Evolutionary conservation across 2,113 vertebrate genomes (phyloP), one percentile per base, ranked within the genome.

Genomic region (Sinocyclocheilus maitianheensis): DNA sequence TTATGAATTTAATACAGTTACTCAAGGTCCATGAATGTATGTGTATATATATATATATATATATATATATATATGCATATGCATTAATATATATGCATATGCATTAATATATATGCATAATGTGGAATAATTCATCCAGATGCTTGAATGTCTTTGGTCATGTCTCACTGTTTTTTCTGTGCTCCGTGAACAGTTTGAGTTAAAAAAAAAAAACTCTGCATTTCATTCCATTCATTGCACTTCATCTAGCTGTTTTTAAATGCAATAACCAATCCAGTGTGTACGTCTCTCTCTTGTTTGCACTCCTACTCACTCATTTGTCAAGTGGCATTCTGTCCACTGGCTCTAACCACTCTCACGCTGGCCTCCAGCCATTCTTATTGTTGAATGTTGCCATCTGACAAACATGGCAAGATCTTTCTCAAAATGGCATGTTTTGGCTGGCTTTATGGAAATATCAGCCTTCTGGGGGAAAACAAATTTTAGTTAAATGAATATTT

Each of bases 331-430:
- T 46, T 12, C 48, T 77, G 75, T 51, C 75, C 75, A 30, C 46
- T 77, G 75, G 46, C 75, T 48, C 46, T 48, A 77, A 77, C 46
- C 37, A 30, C 75, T 16, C 46, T 77, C 46, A n/a, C 12, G 0
- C 43, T 77, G 75, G 75, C n/a, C 24, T 77, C 51, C 24, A 51
- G 46, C 46, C 75, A 53, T 53, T 53, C 24, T 77, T 51, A 13
- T 53, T 26, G n/a, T 77, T 9, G 75, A 77, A 77, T 5, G 43
- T 14, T 18, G 24, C 46, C 75, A 53, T 51, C 46, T 77, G 13
- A 77, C n/a, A 53, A 77, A 77, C 53, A 77, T 26, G 46, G 46
- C 46, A 77, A 77, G 13, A 77, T 30, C 75, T 77, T 77, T 53
- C 22, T 14, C 22, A 53, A 77, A 77, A 77, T 51, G 46, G n/a